Base-by-base conservation (phyloP, 2,113 vertebrate genomes). In the Hemiprocne comata region DNA sequence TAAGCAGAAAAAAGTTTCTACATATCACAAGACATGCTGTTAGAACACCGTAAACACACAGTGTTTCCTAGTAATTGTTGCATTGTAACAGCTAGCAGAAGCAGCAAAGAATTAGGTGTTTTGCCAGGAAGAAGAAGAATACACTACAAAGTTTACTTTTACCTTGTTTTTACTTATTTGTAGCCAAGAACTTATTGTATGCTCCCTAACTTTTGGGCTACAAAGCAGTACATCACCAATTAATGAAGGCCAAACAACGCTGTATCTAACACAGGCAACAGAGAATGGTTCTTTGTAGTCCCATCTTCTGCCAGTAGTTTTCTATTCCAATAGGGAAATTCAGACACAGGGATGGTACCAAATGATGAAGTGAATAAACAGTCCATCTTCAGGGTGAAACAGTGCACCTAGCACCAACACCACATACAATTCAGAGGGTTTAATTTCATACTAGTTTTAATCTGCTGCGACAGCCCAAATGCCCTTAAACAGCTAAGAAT, bases 281-380 rank as follows among this genome's bases (percentile, higher is more conserved):
- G 9, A 50, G 33, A 72, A 69, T 4, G 3, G 3, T 34, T 34
- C 55, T 71, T 74, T 33, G 17, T 11, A 44, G 54, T 74, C 36
- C 9, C 7, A 34, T 15, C 46, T 54, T 89, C 53, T 74, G 21
- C 54, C 65, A 13, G 21, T 21, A 26, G n/a, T 24, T 90, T 73
- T 73, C 54, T 66, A 7, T 14, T 29, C 14, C 26, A 64, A 9
- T 0, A 36, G 21, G 13, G 33, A 85, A 77, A 6, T 28, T 42
- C 38, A 72, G 33, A 34, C 18, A 51, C 7, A 34, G 50, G 18
- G 67, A 53, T 3, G 34, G 4, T 48, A 74, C 50, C 24, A 75
- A 61, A 31, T 1, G 62, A 19, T 0, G 0, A 1, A 51, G 7
- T 4, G 10, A 21, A 50, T 13, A 21, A 18, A 2, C 5, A 12